phyloP scores from a whole-genome alignment of 1,140 invertebrate genomes.

The Dinothrombium tinctorium region DNA sequence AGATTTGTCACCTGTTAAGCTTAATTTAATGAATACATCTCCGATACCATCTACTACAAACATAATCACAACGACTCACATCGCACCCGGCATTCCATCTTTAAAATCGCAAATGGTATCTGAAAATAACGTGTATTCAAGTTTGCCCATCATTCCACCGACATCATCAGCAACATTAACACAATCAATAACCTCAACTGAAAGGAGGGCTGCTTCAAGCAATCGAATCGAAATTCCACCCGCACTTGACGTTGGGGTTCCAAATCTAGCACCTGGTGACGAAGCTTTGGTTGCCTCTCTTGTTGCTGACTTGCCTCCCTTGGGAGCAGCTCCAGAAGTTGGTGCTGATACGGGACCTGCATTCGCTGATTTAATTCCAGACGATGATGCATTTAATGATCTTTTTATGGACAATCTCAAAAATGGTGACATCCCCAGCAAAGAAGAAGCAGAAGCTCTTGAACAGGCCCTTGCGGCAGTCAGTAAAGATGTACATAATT shows the following conservation, averaged over 20 bases:
- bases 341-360: not conserved
- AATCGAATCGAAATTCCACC: not conserved
- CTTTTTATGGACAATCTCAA: constrained; percentile 40
- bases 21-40: not conserved
- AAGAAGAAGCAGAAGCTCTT: constrained; percentile 55
- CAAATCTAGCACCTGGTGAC: not conserved
- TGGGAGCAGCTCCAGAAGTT: not conserved
- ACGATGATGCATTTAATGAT: constrained; percentile 59
- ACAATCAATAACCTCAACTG: not conserved
- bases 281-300: constrained; percentile 8
- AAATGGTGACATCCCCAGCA: constrained; percentile 31
- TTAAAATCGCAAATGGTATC: not conserved
- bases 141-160: not conserved
- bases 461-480: constrained; percentile 57
- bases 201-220: not conserved
- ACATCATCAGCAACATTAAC: not conserved
- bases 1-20: not conserved
- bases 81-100: not conserved
- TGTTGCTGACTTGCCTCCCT: constrained; percentile 5
- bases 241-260: not conserved
- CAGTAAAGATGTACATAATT: constrained; percentile 15
- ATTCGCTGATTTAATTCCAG: constrained; percentile 44
- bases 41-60: not conserved
- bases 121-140: too few relatives aligned
- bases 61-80: not conserved